A percentile compares a stretch with the other conserved stretches of the same genome.
phyloP scores from a whole-genome alignment of 2,797 vertebrate genomes.

The Catostomus latipinnis region DNA sequence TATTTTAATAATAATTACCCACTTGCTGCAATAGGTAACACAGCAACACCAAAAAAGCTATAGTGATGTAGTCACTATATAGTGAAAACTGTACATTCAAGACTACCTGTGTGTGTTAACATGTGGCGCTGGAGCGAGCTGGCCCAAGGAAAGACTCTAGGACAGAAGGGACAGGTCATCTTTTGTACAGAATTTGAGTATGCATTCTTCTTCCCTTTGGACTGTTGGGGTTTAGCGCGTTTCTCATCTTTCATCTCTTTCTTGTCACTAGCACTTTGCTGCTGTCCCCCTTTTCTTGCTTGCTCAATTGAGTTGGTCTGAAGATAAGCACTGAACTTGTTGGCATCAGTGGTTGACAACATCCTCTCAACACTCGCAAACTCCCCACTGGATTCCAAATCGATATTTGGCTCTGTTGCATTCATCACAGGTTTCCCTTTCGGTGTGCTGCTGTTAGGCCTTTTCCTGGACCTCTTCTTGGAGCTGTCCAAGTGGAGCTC shows the following conservation, averaged over 20 bases:
- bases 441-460: conserved; percentile 48
- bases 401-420: conserved; percentile 70
- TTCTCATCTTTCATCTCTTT: conserved; percentile 79
- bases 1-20: conserved; percentile 2
- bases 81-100: background rate
- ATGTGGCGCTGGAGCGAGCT: conserved; percentile 94
- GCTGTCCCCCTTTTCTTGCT: conserved; percentile 75
- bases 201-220: conserved; percentile 89
- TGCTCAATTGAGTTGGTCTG: conserved; percentile 79
- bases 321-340: conserved; percentile 94
- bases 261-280: conserved; percentile 74
- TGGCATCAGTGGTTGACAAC: conserved; percentile 92
- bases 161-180: conserved; percentile 92
- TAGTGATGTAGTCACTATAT: background rate
- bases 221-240: conserved; percentile 64
- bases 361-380: conserved; percentile 98
- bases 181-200: conserved; percentile 93
- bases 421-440: conserved; percentile 74
- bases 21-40: background rate
- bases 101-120: conserved; percentile 90
- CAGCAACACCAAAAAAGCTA: too few species aligned
- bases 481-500: conserved; percentile 42
- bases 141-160: conserved; percentile 92
- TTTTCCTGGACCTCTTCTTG: conserved; percentile 85
- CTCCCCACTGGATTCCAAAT: conserved; percentile 95